Base-by-base conservation (phyloP, 2,888 invertebrate species). In the Drosophila neotestacea region DNA sequence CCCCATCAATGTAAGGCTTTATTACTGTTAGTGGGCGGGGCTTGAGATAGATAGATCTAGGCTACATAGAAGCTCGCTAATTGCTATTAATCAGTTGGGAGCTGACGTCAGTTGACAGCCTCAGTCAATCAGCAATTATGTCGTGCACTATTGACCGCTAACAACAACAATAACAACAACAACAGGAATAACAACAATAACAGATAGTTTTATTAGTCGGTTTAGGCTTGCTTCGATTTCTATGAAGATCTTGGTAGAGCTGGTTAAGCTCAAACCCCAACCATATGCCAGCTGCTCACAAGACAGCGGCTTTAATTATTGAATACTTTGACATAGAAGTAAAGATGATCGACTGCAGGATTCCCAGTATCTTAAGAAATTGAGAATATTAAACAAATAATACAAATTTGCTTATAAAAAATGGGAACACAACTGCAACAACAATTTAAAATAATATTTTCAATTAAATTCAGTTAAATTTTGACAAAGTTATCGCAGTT, bases 61-160 rank as follows among this genome's bases (percentile, higher is more conserved):
- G 32, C 38, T 42, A 32, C 2, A 7, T 32, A 47, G 58, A 30
- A 56, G 34, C 47, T 51, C 61, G 42, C 85, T 87, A 81, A 81
- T 87, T 81, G 81, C n/a, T 58, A 81, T 79, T 79, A 79, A 79
- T 79, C 87, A 88, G 76, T 66, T 64, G 50, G 42, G 6, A 34
- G 74, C 78, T 79, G 79, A 77, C 81, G 79, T 81, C 81, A 79
- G 74, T 41, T 79, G 85, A 89, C 73, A 79, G 74, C 67, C 75
- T 64, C 80, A 66, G 70, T 85, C 60, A 79, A 77, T 73, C 74
- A 66, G 63, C 71, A 79, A 89, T 82, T 88, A 79, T 82, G 74
- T 55, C 68, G 62, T 89, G 85, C 83, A 69, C 88, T 79, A 70
- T 79, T 79, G 87, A 79, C 85, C 85, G 55, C 85, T 11, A 68